These are phyloP conservation scores for Saxicola maurus DNA, from an alignment of 2,797 vertebrate species.

Conservation along the genomic window DNA sequence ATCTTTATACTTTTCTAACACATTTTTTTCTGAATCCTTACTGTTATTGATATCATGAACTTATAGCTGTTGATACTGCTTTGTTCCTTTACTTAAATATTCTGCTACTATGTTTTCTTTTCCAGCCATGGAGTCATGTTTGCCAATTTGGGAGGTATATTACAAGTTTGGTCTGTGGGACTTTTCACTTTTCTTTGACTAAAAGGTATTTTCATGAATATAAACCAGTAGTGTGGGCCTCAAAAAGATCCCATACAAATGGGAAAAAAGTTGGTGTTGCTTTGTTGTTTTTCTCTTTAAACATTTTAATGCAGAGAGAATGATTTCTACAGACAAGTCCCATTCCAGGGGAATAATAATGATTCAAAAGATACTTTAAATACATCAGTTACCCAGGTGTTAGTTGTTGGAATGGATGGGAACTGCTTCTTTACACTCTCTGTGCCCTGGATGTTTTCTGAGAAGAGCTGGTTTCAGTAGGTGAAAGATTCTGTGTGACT, in stretches of 20 bases:
- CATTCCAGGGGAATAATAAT: neutral
- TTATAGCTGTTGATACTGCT: neutral
- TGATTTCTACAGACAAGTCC: neutral
- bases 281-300: neutral
- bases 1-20: neutral
- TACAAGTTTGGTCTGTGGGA: neutral
- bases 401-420: neutral
- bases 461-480: neutral
- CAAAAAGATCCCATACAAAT: neutral
- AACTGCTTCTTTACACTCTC: neutral
- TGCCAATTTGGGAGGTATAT: neutral
- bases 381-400: neutral
- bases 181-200: neutral
- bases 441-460: neutral
- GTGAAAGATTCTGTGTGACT: rapidly evolving
- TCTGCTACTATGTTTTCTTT: neutral
- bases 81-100: neutral
- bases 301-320: neutral
- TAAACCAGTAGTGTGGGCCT: neutral
- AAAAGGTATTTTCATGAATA: neutral
- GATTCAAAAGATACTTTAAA: neutral
- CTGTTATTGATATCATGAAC: neutral
- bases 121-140: neutral
- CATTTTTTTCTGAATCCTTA: neutral
- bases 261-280: neutral